phyloP scores from a whole-genome alignment of 1,140 invertebrate genomes.

The Drosophila baimaii region DNA sequence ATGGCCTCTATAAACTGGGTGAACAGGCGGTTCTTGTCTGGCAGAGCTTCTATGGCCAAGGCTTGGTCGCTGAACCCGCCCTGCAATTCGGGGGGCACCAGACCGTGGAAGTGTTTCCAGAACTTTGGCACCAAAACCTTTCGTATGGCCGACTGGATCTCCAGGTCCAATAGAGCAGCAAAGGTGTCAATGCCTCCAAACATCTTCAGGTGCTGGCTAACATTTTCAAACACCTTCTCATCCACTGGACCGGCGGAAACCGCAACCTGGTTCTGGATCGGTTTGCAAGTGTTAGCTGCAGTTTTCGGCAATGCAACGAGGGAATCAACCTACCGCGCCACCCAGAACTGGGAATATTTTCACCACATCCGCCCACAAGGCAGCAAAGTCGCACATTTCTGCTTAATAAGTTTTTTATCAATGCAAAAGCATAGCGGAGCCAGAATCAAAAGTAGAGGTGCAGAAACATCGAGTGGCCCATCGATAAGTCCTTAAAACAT shows the following conservation, averaged over 20 bases:
- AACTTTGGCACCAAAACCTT: conserved; percentile 70
- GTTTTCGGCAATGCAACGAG: neutral
- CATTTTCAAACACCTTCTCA: conserved; percentile 51
- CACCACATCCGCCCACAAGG: conserved; percentile 55
- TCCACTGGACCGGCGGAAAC: conserved; percentile 28
- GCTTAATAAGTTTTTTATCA: conserved; percentile 2
- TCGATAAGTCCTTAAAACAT: too few relatives aligned
- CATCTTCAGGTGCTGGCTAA: conserved; percentile 45
- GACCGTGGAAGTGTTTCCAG: conserved; percentile 67
- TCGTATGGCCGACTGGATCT: conserved; percentile 62
- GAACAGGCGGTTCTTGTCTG: conserved; percentile 53
- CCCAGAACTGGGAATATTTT: conserved; percentile 68
- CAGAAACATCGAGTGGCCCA: too few relatives aligned
- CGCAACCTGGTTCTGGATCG: conserved; percentile 38
- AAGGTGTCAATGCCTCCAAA: conserved; percentile 54
- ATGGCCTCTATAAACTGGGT: conserved; percentile 63
- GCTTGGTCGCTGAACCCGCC: conserved; percentile 22
- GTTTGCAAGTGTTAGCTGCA: neutral
- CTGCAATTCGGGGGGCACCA: conserved; percentile 22
- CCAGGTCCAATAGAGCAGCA: conserved; percentile 55
- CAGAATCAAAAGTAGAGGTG: conserved; percentile 24
- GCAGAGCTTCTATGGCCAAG: conserved; percentile 31
- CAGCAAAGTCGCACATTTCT: conserved; percentile 57
- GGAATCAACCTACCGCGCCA: conserved; percentile 44
- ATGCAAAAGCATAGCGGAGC: conserved; percentile 8